Evolutionary conservation across 2,113 vertebrate species (phyloP), one percentile per base, ranked within the genome.

Genomic region (Pogonocichla stellata): DNA sequence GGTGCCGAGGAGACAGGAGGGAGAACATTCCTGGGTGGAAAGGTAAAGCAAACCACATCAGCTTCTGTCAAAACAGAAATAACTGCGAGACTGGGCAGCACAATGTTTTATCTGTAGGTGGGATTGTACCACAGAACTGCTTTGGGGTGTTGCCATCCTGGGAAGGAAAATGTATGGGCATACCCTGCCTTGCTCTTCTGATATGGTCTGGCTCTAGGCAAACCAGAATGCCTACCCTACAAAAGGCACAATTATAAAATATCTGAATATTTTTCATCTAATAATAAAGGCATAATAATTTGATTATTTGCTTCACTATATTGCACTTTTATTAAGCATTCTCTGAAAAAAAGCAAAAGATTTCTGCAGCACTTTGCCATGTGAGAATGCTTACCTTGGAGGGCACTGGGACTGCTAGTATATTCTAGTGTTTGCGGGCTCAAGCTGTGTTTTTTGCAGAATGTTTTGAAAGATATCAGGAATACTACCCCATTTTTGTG

Each of bases 301-400:
- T 69, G n/a, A 79, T 72, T 71, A 45, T 79, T 92, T 93, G 58
- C 65, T 92, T 91, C 51, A 62, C 51, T 94, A 14, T 70, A 69
- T 94, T 94, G 92, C 94, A 96, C 90, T 93, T 95, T 94, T 19
- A 93, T 50, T 90, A 70, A 91, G 74, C 61, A 9, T 86, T 96
- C 82, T 96, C 57, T 40, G 53, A 42, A 70, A 33, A 57, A 65
- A 80, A 60, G 79, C 60, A 73, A 31, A 73, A 50, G 43, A 73
- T 73, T 73, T 64, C 67, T 92, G 71, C 82, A 71, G 50, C 54
- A 54, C 71, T 93, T 92, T 93, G 88, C 80, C 14, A 2, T 56
- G 23, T 18, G 86, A 78, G 90, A 86, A 79, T 71, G 92, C 72
- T 83, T 64, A 54, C 38, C 74, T 80, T 90, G 86, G 92, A 95